Evolutionary conservation across 2,888 invertebrate genomes (phyloP), one percentile per base, ranked within the genome.

Genomic region (Bellardia bayeri): DNA sequence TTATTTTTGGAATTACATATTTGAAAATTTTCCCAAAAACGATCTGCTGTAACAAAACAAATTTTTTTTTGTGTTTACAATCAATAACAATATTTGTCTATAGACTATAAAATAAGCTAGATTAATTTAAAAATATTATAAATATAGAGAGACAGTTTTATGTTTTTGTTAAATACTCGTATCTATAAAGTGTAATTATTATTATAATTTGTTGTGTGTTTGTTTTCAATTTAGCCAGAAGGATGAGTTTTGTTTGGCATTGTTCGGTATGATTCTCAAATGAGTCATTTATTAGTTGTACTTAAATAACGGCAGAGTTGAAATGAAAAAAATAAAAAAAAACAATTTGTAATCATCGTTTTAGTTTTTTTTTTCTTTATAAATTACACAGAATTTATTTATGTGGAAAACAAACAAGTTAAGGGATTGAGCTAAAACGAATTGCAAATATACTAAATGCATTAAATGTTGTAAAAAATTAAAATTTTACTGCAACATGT

Each of bases 231-330:
- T 71, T 63, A 42, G 61, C 61, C 61, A 49, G 37, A 51, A 61
- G 79, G 37, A 61, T 61, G 61, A 69, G 16, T 33, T 64, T 42
- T 33, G 3, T 7, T 80, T 49, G 16, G n/a, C 49, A 63, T 63
- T 63, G 16, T 75, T 49, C 7, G 0, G 5, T 30, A 71, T 51
- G 23, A 0, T n/a, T 58, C 16, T 8, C n/a, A 61, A 51, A 71
- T 81, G 80, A 81, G 30, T 71, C 71, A 81, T 81, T 68, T 56
- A 16, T 49, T 58, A 49, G 37, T 49, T 61, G 7, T 30, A 51
- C 49, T 61, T 61, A 30, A 69, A 40, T 40, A 37, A 30, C 49
- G 56, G 16, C 33, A 66, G 9, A 79, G 14, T 69, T 16, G 4
- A 54, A 40, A 64, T 37, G 37, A 56, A 56, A 8, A 51, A 51